Conservation (phyloP, 2,797 vertebrate genomes). For the Euthynnus affinis region DNA sequence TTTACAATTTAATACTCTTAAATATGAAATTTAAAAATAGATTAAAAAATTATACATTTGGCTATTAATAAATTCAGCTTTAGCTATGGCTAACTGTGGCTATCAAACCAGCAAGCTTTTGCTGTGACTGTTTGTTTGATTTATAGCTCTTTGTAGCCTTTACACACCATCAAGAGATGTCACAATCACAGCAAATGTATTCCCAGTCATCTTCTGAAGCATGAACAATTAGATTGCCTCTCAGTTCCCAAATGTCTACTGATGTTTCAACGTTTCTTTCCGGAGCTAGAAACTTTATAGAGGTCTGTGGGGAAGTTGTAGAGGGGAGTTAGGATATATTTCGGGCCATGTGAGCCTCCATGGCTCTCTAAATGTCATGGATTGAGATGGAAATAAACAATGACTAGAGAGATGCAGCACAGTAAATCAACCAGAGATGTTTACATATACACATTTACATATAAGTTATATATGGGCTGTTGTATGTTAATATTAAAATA, state of each 20-base stretch:
- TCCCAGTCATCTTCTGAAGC: conserved; percentile 38
- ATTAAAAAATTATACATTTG: too few relatives aligned
- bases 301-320: conserved; percentile 35
- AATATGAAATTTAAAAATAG: background rate
- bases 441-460: conserved; percentile 7
- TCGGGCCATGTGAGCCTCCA: conserved; percentile 11
- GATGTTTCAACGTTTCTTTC: conserved; percentile 49
- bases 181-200: conserved; percentile 50
- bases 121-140: background rate
- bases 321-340: conserved; percentile 27
- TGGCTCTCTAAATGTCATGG: conserved; percentile 45
- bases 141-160: conserved; percentile 6
- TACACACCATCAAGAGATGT: conserved; percentile 43
- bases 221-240: conserved; percentile 52
- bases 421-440: conserved; percentile 29
- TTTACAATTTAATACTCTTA: background rate
- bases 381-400: conserved; percentile 32
- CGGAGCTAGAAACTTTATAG: conserved; percentile 40
- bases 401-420: conserved; percentile 15
- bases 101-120: too few relatives aligned
- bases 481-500: conserved; percentile 26
- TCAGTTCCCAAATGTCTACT: conserved; percentile 36
- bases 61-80: background rate
- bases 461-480: background rate
- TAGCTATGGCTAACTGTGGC: background rate